phyloP scores from a whole-genome alignment of 2,888 invertebrate species.

The Pheosia tremula region DNA sequence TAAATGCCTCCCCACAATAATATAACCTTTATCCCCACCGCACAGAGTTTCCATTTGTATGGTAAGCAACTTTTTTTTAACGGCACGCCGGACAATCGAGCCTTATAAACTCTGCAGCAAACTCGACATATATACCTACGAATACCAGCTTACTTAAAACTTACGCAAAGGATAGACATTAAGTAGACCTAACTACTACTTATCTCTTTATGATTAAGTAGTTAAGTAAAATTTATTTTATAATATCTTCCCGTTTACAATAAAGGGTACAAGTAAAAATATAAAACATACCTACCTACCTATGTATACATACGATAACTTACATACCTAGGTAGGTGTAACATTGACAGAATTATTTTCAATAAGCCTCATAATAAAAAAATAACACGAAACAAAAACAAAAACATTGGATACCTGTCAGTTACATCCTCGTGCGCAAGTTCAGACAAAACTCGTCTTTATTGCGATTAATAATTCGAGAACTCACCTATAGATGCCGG shows the following conservation, averaged over 20 bases:
- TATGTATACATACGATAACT: no score
- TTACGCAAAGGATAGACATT: no score
- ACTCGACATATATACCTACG: constrained; percentile 12
- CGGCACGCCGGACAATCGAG: constrained; percentile 54
- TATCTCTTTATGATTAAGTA: neutral
- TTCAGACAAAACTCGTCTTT: constrained; percentile 30
- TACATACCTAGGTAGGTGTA: neutral
- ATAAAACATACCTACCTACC: neutral
- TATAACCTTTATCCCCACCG: constrained; percentile 40
- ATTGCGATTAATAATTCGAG: constrained; percentile 22
- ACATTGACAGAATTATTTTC: neutral
- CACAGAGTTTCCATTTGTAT: constrained; percentile 16
- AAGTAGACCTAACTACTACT: no score
- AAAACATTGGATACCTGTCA: constrained; percentile 60
- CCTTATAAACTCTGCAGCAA: constrained; percentile 34
- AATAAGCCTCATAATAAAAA: constrained; percentile 11
- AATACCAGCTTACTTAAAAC: no score
- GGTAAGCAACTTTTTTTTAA: constrained; percentile 44
- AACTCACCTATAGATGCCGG: constrained; percentile 23
- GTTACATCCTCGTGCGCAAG: constrained; percentile 50
- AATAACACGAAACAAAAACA: constrained; percentile 57
- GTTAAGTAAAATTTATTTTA: no score
- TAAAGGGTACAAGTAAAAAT: no score
- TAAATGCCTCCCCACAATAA: constrained; percentile 46
- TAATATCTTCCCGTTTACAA: no score